phyloP scores from a whole-genome alignment of 1,140 invertebrate genomes.

The Trichomalopsis sarcophagae region DNA sequence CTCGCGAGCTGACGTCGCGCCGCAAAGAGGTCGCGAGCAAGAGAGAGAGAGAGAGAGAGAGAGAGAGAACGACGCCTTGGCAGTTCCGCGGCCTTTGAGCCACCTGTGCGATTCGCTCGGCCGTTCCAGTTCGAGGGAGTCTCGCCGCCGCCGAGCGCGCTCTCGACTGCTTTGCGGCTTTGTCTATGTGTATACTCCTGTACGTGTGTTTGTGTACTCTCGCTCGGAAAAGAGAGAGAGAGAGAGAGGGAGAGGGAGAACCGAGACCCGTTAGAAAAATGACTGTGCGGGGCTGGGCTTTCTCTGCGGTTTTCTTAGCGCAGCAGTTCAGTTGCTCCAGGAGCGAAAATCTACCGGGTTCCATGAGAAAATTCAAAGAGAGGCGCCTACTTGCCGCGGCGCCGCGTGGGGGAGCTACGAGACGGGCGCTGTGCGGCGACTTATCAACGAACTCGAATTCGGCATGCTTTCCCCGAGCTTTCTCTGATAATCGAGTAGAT shows the following conservation, averaged over 20 bases:
- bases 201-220: neutral
- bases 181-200: neutral
- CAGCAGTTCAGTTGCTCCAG: neutral
- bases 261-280: slow-evolving; percentile 39
- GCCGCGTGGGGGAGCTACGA: neutral
- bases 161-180: neutral
- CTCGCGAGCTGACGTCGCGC: neutral
- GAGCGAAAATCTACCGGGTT: neutral
- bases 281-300: neutral
- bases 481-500: too few relatives aligned
- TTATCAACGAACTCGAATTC: slow-evolving; percentile 33
- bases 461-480: neutral
- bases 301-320: neutral
- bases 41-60: slow-evolving; percentile 2
- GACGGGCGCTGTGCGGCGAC: neutral
- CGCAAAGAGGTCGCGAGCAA: neutral
- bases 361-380: neutral
- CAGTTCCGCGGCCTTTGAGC: slow-evolving; percentile 42
- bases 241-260: neutral
- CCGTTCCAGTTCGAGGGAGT: slow-evolving; percentile 48
- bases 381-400: neutral
- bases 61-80: slow-evolving; percentile 30
- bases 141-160: slow-evolving; percentile 1
- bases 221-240: neutral
- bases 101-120: slow-evolving; percentile 42